Conservation (phyloP, 2,113 vertebrate species). For the Ifrita kowaldi region DNA sequence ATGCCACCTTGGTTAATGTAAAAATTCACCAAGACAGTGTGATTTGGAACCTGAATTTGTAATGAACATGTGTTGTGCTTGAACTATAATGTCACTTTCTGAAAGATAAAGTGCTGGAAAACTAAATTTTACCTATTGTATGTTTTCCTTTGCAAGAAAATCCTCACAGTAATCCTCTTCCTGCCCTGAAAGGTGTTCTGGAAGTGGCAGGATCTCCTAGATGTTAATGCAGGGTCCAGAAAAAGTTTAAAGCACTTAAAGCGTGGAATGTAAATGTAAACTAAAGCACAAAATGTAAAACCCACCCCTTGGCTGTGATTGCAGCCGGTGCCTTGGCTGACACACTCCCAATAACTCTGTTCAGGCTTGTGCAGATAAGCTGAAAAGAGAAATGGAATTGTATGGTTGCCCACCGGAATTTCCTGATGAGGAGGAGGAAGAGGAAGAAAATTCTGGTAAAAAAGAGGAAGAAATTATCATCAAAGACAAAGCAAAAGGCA, state of each 20-base stretch:
- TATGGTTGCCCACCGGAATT: conserved; percentile 94
- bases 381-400: conserved; percentile 94
- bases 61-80: not conserved
- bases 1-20: not conserved
- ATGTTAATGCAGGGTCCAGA: not conserved
- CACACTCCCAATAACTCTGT: not conserved
- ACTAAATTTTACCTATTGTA: not conserved
- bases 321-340: not conserved
- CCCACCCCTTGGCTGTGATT: not conserved
- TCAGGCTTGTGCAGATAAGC: conserved; percentile 96
- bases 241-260: not conserved
- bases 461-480: conserved; percentile 82
- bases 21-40: not conserved
- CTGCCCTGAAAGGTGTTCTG: not conserved
- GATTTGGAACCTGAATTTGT: not conserved
- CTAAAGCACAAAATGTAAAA: not conserved
- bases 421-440: conserved; percentile 91
- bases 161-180: not conserved
- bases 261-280: rapidly evolving
- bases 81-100: not conserved
- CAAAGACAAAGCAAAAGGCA: conserved; percentile 95
- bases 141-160: not conserved
- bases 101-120: not conserved
- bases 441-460: conserved; percentile 76
- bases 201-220: not conserved